Evolutionary conservation across 1,140 invertebrate genomes (phyloP).

Genomic region (Sminthurides bifidus): DNA sequence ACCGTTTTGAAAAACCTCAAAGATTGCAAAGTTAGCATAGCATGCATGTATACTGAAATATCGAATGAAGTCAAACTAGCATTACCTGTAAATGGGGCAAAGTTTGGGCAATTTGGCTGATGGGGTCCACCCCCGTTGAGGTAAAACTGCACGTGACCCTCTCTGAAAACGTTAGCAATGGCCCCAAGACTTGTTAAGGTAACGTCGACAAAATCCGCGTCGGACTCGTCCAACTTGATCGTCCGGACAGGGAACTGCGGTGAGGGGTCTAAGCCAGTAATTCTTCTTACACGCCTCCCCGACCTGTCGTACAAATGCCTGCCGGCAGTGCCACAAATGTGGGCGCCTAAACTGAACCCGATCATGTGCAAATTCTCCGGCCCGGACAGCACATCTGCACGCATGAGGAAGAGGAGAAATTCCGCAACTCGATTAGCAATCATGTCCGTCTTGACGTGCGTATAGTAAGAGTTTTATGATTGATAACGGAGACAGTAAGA

Average conservation of each 20-base stretch:
- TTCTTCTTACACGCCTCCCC: background rate
- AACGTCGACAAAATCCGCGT: background rate
- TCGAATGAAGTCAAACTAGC: background rate
- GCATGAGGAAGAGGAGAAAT: conserved; percentile 9
- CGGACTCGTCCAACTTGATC: conserved; percentile 2
- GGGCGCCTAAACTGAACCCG: conserved; percentile 15
- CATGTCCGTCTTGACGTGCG: background rate
- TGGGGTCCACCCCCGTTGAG: conserved; percentile 11
- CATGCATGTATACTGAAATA: background rate
- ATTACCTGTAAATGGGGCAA: background rate
- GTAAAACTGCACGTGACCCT: conserved; percentile 7
- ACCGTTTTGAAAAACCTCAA: background rate
- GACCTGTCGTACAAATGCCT: background rate
- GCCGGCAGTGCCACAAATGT: conserved; percentile 7
- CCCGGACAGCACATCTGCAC: conserved; percentile 4
- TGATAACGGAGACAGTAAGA: background rate
- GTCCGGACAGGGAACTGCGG: background rate
- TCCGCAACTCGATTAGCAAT: conserved; percentile 8
- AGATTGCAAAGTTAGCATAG: background rate
- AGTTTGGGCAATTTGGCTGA: conserved; percentile 16
- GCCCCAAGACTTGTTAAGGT: background rate
- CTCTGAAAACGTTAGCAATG: background rate
- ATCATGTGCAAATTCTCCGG: conserved; percentile 13
- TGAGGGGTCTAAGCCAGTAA: conserved; percentile 8
- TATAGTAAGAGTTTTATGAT: background rate